A percentile compares a stretch with the other conserved stretches of the same genome.
Conservation (phyloP, 2,888 invertebrate species). For the Erebia ligea region DNA sequence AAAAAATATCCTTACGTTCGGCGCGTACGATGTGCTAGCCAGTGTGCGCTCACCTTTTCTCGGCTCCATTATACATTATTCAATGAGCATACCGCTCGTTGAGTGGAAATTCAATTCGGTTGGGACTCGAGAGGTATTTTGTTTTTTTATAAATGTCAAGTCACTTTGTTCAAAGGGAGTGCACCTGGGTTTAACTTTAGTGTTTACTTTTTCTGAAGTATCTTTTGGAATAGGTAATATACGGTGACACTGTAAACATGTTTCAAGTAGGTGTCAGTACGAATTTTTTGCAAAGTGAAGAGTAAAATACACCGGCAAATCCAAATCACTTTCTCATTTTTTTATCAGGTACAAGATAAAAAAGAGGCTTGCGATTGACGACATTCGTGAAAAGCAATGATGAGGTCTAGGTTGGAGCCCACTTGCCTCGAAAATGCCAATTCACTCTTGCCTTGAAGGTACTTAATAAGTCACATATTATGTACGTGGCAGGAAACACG, state of each 20-base stretch:
- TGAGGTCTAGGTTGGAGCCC: too few relatives aligned
- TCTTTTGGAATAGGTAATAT: conserved; percentile 1
- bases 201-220: conserved; percentile 10
- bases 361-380: too few relatives aligned
- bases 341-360: too few relatives aligned
- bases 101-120: conserved; percentile 44
- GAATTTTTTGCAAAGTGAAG: not conserved
- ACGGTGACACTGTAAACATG: not conserved
- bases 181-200: not conserved
- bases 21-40: not conserved
- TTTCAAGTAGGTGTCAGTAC: not conserved
- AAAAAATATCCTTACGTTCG: not conserved
- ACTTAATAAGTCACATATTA: too few relatives aligned
- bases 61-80: conserved; percentile 38
- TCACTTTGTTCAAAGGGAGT: conserved; percentile 22
- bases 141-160: conserved; percentile 20
- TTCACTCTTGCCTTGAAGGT: too few relatives aligned
- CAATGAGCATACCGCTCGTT: conserved; percentile 31
- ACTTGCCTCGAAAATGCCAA: too few relatives aligned
- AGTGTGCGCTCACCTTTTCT: conserved; percentile 2
- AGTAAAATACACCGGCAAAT: not conserved
- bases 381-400: too few relatives aligned
- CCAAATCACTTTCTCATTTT: not conserved
- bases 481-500: too few relatives aligned
- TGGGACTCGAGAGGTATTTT: conserved; percentile 22